Base-by-base conservation (phyloP, 2,113 vertebrate species). In the Podarcis muralis region DNA sequence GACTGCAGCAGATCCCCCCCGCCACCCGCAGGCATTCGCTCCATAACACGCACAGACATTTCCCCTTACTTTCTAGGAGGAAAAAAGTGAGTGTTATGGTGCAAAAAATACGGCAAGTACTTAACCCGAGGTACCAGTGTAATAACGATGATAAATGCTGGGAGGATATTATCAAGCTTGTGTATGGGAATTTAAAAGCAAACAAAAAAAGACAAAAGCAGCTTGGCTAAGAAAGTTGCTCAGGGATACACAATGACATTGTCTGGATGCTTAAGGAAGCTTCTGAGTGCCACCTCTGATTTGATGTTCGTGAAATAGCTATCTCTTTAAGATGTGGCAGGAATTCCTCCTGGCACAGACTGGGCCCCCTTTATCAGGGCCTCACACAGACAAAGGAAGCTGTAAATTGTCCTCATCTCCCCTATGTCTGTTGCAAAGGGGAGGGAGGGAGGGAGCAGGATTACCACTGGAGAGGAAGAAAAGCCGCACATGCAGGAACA, bases 341-440 rank as follows among this genome's bases (percentile, higher is more conserved):
- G 27, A 32, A 15, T 85, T n/a, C 82, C 12, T 72, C 22, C 6
- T 2, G 62, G 65, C 2, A 5, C 37, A 0, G 0, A 5, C 40
- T 2, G 65, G 4, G 23, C 18, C 40, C 48, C 59, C 3, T 84
- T 69, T 27, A 1, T 2, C 2, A 30, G 2, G 18, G 72, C 32
- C 30, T 6, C 76, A 18, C 0, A 4, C 23, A 65, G 69, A 23
- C n/a, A 57, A 40, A 86, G 6, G 27, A 80, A 90, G 32, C 5
- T 30, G 69, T 15, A 80, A 7, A 37, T 1, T 87, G 74, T 35
- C 62, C 84, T 80, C 62, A 37, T 0, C 0, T 32, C 71, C 9
- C 57, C 35, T 2, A 20, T 65, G 20, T 1, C 3, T 0, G 0
- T 87, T 48, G 83, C 69, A 80, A 37, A 15, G 11, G 77, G 30